These are phyloP conservation scores for Toxonevra muliebris DNA, from an alignment of 2,888 invertebrate species.

Conservation along the genomic window DNA sequence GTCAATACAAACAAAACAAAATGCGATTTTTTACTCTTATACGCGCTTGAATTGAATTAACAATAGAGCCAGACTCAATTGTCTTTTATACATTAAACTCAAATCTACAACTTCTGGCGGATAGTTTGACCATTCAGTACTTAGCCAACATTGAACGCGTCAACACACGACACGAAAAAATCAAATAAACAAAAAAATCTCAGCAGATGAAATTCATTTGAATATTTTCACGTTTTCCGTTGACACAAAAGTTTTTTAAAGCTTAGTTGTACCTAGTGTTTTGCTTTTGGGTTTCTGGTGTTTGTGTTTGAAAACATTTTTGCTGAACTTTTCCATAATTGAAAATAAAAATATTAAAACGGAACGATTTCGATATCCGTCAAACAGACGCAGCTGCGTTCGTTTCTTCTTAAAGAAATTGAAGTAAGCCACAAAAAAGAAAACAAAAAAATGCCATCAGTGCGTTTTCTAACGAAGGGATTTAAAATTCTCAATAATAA, in stretches of 20 bases:
- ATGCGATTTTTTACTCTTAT: too few species aligned
- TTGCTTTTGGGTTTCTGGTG: too few species aligned
- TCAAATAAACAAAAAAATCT: too few species aligned
- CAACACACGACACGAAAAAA: conserved; percentile 3
- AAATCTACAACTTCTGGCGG: not conserved
- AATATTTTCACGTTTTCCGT: too few species aligned
- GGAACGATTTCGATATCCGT: not conserved
- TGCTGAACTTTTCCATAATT: not conserved
- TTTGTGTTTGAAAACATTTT: too few species aligned
- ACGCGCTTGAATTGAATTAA: too few species aligned
- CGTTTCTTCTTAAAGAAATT: not conserved
- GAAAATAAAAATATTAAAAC: not conserved
- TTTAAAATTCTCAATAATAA: conserved; percentile 47
- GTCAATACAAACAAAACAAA: too few species aligned
- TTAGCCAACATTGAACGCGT: conserved; percentile 23
- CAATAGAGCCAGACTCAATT: too few species aligned
- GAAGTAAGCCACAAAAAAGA: not conserved
- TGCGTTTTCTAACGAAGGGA: conserved; percentile 55
- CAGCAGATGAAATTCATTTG: too few species aligned
- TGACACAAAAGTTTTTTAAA: not conserved
- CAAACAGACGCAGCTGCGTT: not conserved
- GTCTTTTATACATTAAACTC: too few species aligned
- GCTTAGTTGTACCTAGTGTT: not conserved
- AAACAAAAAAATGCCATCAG: conserved; percentile 52
- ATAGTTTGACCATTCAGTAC: conserved; percentile 20